Evolutionary conservation across 2,797 vertebrate genomes (phyloP).

Genomic region (Pantherophis alleghaniensis): DNA sequence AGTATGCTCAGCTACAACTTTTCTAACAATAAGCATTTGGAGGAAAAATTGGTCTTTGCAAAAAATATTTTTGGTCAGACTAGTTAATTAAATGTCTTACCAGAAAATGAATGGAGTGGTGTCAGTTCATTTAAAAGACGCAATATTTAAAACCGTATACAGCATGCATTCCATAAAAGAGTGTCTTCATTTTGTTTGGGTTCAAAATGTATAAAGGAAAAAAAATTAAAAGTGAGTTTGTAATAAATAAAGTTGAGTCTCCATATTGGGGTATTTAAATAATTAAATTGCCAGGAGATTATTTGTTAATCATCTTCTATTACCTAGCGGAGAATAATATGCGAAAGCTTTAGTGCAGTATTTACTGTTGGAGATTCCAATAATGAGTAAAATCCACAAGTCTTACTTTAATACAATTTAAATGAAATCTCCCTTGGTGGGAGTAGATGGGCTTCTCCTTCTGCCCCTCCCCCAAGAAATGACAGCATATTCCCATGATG

Average conservation of each 20-base stretch:
- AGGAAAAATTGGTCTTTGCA: neutral
- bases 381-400: neutral
- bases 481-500: neutral
- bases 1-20: neutral
- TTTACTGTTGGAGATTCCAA: neutral
- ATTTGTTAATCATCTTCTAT: neutral
- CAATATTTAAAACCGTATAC: neutral
- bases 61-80: neutral
- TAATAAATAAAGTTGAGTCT: neutral
- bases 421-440: neutral
- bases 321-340: neutral
- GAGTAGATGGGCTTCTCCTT: neutral
- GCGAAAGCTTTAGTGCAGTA: neutral
- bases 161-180: neutral
- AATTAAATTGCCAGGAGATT: neutral
- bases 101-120: neutral
- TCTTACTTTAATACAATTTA: neutral
- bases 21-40: neutral
- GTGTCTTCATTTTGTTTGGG: neutral
- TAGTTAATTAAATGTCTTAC: neutral
- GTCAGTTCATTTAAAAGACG: neutral
- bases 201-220: neutral
- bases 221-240: neutral
- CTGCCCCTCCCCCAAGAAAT: neutral
- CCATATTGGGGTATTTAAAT: neutral